phyloP scores from a whole-genome alignment of 1,140 invertebrate genomes.

The Drosophila obscura region DNA sequence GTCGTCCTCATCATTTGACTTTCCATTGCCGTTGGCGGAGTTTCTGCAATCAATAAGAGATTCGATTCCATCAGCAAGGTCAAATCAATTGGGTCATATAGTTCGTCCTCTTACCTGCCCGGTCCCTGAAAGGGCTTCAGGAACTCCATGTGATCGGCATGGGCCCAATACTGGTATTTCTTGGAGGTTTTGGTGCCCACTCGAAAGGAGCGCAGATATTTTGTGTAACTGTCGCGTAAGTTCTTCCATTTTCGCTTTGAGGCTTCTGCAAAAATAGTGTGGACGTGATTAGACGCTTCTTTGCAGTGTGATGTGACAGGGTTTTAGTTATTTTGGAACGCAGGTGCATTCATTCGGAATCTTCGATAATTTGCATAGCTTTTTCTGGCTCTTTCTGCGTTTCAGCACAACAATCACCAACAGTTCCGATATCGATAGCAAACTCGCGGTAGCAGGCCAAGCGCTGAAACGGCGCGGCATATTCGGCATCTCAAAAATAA shows the following conservation, averaged over 20 bases:
- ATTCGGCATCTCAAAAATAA: too few species aligned
- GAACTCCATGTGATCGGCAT: conserved; percentile 83
- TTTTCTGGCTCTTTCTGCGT: too few species aligned
- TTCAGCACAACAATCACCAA: too few species aligned
- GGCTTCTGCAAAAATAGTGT: conserved; percentile 63
- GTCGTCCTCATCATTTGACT: conserved; percentile 79
- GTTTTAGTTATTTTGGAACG: too few species aligned
- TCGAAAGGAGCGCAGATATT: conserved; percentile 81
- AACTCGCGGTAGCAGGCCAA: too few species aligned
- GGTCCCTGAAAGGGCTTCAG: conserved; percentile 80
- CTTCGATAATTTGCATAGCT: not conserved
- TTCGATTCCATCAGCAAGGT: not conserved
- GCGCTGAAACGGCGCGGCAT: too few species aligned
- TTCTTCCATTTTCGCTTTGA: conserved; percentile 83
- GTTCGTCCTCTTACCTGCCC: conserved; percentile 56
- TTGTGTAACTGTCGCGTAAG: conserved; percentile 81
- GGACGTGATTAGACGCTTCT: too few species aligned
- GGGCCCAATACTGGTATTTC: conserved; percentile 83
- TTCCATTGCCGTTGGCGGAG: conserved; percentile 67
- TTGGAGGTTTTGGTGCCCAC: conserved; percentile 82
- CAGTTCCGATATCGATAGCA: too few species aligned
- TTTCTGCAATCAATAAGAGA: conserved; percentile 34
- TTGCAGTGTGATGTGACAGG: too few species aligned
- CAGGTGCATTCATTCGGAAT: too few species aligned
- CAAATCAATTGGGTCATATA: not conserved